Evolutionary conservation across 2,113 vertebrate species (phyloP).

Genomic region (Henicopernis longicauda): DNA sequence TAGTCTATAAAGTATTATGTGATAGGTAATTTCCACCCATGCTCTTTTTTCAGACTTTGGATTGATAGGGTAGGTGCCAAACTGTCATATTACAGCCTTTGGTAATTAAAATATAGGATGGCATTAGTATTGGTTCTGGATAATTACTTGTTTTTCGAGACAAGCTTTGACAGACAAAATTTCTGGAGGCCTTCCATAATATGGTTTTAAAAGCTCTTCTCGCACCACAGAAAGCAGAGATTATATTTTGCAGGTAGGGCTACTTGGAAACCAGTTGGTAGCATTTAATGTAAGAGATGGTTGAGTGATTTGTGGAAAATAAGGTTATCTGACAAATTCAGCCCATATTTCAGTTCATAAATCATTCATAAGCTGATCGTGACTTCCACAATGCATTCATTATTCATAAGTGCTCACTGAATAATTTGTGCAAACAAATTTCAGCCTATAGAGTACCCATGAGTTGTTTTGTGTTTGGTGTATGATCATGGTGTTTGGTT

Average conservation of each 20-base stretch:
- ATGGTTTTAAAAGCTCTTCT: neutral
- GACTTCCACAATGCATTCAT: slow-evolving; percentile 51
- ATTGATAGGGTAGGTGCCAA: slow-evolving; percentile 22
- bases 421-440: slow-evolving; percentile 64
- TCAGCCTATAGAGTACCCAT: neutral
- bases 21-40: neutral
- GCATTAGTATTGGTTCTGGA: slow-evolving; percentile 3
- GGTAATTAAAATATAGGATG: slow-evolving; percentile 21
- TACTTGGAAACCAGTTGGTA: slow-evolving; percentile 13
- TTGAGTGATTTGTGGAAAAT: slow-evolving; percentile 56
- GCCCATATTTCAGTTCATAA: slow-evolving; percentile 43
- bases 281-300: slow-evolving; percentile 27
- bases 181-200: too few relatives aligned
- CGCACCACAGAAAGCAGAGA: neutral
- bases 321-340: slow-evolving; percentile 59
- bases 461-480: slow-evolving; percentile 19
- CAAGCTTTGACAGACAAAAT: neutral
- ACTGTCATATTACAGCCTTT: slow-evolving; percentile 7
- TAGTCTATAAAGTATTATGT: neutral
- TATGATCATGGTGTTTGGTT: neutral
- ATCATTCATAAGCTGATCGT: slow-evolving; percentile 43
- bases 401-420: slow-evolving; percentile 51
- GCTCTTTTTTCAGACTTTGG: neutral
- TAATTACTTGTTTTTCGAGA: slow-evolving; percentile 12
- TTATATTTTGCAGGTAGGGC: slow-evolving; percentile 14